A percentile compares a stretch with the other conserved stretches of the same genome.
These are phyloP conservation scores for Noctua janthina DNA, from an alignment of 2,888 invertebrate genomes.

Conservation along the genomic window DNA sequence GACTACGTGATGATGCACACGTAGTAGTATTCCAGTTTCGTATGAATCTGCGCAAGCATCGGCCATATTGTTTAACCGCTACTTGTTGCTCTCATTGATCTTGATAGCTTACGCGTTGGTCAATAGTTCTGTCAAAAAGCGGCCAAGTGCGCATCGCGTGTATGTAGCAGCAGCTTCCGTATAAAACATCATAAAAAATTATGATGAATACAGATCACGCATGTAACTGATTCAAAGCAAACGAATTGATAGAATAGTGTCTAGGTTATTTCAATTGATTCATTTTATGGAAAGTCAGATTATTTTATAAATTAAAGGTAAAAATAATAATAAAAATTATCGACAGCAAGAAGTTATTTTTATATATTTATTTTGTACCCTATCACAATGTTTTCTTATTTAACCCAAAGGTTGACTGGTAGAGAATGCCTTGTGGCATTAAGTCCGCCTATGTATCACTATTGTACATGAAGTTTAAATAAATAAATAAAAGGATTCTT, in stretches of 20 bases:
- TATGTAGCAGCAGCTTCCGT: constrained; percentile 22
- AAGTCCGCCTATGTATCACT: no score
- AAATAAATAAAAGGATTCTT: neutral
- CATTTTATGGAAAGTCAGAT: neutral
- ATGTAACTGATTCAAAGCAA: neutral
- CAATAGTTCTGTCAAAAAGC: constrained; percentile 44
- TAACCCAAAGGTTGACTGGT: no score
- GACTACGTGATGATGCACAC: constrained; percentile 59
- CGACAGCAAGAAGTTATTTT: no score
- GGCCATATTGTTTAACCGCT: constrained; percentile 14
- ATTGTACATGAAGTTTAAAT: no score
- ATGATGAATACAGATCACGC: constrained; percentile 21
- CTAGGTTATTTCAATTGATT: neutral
- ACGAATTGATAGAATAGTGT: neutral
- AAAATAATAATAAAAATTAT: no score
- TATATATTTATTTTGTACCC: no score
- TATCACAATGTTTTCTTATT: no score
- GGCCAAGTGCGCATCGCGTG: constrained; percentile 39
- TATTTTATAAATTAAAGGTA: neutral
- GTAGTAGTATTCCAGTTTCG: constrained; percentile 44
- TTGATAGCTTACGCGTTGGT: constrained; percentile 38
- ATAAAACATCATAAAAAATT: neutral
- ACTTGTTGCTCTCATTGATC: constrained; percentile 40
- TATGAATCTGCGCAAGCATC: constrained; percentile 25
- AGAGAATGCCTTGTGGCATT: no score